Evolutionary conservation across 1,140 invertebrate species (phyloP).

Genomic region (Hylaeus volcanicus): DNA sequence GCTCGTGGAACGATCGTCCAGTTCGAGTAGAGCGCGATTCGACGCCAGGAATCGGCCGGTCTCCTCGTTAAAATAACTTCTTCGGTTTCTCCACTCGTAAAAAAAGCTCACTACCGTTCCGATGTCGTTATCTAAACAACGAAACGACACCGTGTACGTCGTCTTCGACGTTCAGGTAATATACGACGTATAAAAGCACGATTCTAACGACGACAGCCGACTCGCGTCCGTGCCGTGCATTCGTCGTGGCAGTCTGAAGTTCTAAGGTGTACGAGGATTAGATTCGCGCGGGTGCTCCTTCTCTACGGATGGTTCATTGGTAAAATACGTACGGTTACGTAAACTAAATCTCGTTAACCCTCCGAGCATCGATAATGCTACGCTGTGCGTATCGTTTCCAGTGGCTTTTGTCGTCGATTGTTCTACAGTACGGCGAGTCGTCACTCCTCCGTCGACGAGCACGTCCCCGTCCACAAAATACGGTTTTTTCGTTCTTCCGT

Average conservation of each 20-base stretch:
- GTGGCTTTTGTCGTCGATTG: not conserved
- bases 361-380: not conserved
- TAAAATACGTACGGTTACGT: slow-evolving; percentile 15
- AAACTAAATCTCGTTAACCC: not conserved
- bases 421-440: no score
- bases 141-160: slow-evolving; percentile 4
- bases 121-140: slow-evolving; percentile 31
- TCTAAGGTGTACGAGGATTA: not conserved
- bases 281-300: not conserved
- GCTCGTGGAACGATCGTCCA: not conserved
- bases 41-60: not conserved
- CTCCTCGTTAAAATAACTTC: slow-evolving; percentile 21
- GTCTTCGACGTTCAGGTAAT: slow-evolving; percentile 21
- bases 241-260: slow-evolving; percentile 21
- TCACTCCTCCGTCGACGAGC: not conserved
- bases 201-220: slow-evolving; percentile 23
- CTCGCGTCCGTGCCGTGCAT: not conserved
- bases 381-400: slow-evolving; percentile 3
- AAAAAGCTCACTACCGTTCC: slow-evolving; percentile 46
- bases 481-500: not conserved
- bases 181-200: slow-evolving; percentile 32
- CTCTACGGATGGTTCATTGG: slow-evolving; percentile 4
- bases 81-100: slow-evolving; percentile 15
- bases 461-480: not conserved
- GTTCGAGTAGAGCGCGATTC: not conserved